Evolutionary conservation across 2,113 vertebrate species (phyloP).

Genomic region (Pycnonotus jocosus): DNA sequence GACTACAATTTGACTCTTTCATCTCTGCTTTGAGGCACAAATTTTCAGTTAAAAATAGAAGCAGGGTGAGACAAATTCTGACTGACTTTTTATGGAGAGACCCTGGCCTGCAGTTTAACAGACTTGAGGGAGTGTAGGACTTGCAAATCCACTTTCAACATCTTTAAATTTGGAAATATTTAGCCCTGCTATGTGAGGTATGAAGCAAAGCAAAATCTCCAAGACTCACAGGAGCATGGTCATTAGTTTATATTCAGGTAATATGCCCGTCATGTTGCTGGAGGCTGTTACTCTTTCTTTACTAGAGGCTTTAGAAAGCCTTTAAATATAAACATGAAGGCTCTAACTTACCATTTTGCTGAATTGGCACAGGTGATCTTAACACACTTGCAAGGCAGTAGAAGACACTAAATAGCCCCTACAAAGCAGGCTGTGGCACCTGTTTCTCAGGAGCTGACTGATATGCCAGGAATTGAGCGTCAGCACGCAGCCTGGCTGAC

Average conservation of each 20-base stretch:
- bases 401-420: neutral
- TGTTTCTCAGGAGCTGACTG: neutral
- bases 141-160: neutral
- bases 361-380: neutral
- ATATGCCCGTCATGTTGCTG: neutral
- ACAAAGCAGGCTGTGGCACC: neutral
- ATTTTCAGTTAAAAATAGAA: slow-evolving; percentile 15
- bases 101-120: neutral
- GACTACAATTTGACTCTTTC: neutral
- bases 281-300: neutral
- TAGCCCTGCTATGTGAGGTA: neutral
- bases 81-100: neutral
- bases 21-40: neutral
- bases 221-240: neutral
- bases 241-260: neutral
- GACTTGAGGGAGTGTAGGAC: neutral
- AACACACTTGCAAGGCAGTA: neutral
- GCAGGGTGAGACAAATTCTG: neutral
- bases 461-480: neutral
- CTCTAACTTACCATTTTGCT: neutral
- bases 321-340: neutral
- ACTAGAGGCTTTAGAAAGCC: neutral
- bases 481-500: neutral
- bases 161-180: neutral
- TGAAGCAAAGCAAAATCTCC: neutral